These are phyloP conservation scores for Eristalis intricaria DNA, from an alignment of 2,888 invertebrate species.

Conservation along the genomic window DNA sequence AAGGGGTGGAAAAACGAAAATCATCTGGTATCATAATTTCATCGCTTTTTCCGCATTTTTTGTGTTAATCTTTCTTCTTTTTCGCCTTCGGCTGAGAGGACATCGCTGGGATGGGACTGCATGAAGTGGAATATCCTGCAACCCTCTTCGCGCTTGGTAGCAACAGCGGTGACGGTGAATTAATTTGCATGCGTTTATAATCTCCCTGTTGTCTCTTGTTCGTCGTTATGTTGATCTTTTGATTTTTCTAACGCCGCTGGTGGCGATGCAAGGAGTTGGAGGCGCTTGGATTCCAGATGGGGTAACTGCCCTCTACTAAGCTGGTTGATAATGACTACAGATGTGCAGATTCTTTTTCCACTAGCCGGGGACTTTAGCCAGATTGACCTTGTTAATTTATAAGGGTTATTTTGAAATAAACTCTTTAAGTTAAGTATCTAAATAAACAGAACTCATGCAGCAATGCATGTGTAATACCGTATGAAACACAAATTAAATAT, in stretches of 20 bases:
- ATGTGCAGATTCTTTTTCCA: conserved; percentile 26
- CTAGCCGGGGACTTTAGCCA: too few species aligned
- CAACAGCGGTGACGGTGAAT: conserved; percentile 45
- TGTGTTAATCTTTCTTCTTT: conserved; percentile 11
- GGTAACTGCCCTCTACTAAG: conserved; percentile 43
- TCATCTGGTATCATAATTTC: conserved; percentile 70
- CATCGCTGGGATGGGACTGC: conserved; percentile 45
- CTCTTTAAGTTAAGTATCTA: neutral
- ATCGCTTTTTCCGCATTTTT: conserved; percentile 27
- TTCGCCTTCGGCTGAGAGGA: conserved; percentile 1
- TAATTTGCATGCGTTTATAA: conserved; percentile 70
- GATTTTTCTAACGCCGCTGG: conserved; percentile 15
- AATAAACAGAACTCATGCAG: neutral
- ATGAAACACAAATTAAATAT: too few species aligned
- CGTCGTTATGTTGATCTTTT: conserved; percentile 50
- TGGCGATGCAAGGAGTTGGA: neutral
- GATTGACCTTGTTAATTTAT: conserved; percentile 34
- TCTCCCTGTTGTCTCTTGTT: conserved; percentile 32
- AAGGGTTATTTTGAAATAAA: neutral
- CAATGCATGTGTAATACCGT: too few species aligned
- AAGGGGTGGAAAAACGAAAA: conserved; percentile 57
- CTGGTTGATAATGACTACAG: conserved; percentile 60
- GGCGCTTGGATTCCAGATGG: conserved; percentile 36
- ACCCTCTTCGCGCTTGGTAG: conserved; percentile 39
- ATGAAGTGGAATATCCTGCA: conserved; percentile 37